phyloP scores from a whole-genome alignment of 2,888 invertebrate genomes.

The Sinhomidia bicolor region DNA sequence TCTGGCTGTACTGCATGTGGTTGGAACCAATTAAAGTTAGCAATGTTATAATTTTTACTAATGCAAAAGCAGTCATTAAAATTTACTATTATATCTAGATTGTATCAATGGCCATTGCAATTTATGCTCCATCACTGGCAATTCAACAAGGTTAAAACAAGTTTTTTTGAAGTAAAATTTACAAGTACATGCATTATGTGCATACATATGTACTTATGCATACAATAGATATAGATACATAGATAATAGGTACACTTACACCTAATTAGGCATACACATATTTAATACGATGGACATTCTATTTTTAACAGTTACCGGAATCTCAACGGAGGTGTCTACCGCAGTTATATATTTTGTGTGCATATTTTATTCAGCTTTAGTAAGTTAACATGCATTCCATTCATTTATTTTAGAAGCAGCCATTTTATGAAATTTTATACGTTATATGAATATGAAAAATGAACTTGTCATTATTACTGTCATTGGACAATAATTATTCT shows the following conservation, averaged over 20 bases:
- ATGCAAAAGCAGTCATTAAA: too few species aligned
- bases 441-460: too few species aligned
- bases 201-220: too few species aligned
- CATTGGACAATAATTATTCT: not conserved
- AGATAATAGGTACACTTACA: too few species aligned
- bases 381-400: conserved; percentile 83
- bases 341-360: conserved; percentile 92
- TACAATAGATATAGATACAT: too few species aligned
- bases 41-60: too few species aligned
- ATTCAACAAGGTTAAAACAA: conserved; percentile 87
- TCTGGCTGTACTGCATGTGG: conserved; percentile 82
- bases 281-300: too few species aligned
- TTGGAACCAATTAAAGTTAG: conserved; percentile 73
- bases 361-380: conserved; percentile 95
- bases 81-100: conserved; percentile 79
- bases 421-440: not conserved
- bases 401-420: not conserved
- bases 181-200: too few species aligned
- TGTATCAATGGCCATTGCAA: conserved; percentile 87
- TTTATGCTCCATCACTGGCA: conserved; percentile 93
- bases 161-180: conserved; percentile 36
- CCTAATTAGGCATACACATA: too few species aligned
- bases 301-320: conserved; percentile 87
- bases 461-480: too few species aligned
- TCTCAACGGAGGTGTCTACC: conserved; percentile 90